Percentiles rank a stretch among this genome's conserved stretches.
These are phyloP conservation scores for Temnothorax longispinosus DNA, from an alignment of 1,140 invertebrate genomes.

Conservation along the genomic window DNA sequence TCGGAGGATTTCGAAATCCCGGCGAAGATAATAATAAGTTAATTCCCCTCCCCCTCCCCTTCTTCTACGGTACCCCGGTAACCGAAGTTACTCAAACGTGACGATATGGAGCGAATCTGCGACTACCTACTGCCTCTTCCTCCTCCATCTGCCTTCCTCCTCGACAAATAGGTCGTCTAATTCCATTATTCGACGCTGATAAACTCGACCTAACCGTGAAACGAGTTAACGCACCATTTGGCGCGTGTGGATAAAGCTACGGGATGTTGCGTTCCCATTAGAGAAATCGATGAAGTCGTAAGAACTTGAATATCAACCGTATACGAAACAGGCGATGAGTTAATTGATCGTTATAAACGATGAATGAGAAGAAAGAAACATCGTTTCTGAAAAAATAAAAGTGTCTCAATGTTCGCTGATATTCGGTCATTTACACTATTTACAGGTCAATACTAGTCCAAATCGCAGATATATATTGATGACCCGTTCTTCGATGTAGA, in stretches of 20 bases:
- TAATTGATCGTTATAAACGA: not conserved
- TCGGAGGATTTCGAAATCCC: constrained; percentile 43
- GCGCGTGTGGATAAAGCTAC: constrained; percentile 16
- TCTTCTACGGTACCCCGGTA: not conserved
- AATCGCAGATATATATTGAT: not conserved
- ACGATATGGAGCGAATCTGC: constrained; percentile 45
- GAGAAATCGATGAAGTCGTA: not conserved
- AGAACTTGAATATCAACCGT: not conserved
- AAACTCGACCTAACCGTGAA: constrained; percentile 56
- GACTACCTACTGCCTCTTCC: not conserved
- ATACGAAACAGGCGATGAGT: not conserved
- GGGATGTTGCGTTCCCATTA: not conserved
- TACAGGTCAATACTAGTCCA: not conserved
- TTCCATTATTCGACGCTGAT: constrained; percentile 54
- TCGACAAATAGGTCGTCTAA: constrained; percentile 55
- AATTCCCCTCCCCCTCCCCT: constrained; percentile 29
- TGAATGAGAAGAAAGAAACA: not conserved
- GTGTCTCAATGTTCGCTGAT: not conserved
- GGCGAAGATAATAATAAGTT: constrained; percentile 71
- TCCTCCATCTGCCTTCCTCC: not conserved
- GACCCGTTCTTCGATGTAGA: not conserved
- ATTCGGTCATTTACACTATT: not conserved
- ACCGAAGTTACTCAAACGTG: constrained; percentile 43
- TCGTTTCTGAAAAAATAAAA: not conserved
- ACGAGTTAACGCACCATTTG: constrained; percentile 54